Conservation (phyloP, 2,797 vertebrate genomes). For the Hemitrygon akajei region DNA sequence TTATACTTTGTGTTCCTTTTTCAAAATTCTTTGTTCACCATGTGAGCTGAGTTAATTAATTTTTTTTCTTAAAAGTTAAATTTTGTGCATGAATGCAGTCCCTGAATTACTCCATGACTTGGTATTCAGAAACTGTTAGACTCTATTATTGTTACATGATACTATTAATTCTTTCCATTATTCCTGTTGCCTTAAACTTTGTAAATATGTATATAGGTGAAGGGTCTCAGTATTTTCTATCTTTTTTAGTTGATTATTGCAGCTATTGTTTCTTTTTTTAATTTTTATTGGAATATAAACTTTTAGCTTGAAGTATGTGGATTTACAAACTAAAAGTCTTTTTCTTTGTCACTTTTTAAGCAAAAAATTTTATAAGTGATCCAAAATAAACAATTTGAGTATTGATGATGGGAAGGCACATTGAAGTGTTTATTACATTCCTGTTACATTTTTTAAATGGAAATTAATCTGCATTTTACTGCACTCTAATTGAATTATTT, state of each 20-base stretch:
- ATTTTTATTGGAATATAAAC: slow-evolving; percentile 26
- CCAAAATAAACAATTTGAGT: neutral
- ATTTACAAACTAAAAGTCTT: neutral
- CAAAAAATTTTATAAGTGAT: neutral
- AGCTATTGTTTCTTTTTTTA: neutral
- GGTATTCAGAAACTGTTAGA: slow-evolving; percentile 33
- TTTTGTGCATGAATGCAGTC: slow-evolving; percentile 4
- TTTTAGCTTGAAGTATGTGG: slow-evolving; percentile 13
- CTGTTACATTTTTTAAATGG: neutral
- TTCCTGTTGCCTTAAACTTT: slow-evolving; percentile 47
- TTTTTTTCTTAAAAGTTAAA: slow-evolving; percentile 2
- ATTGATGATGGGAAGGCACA: neutral
- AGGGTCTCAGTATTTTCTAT: slow-evolving; percentile 37
- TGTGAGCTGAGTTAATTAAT: slow-evolving; percentile 51
- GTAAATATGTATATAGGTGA: slow-evolving; percentile 34
- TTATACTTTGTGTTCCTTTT: neutral
- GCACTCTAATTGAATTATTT: neutral
- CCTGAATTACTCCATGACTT: neutral
- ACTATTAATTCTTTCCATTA: slow-evolving; percentile 15
- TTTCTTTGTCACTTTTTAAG: neutral
- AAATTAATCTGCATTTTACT: neutral
- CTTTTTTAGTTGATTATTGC: slow-evolving; percentile 30
- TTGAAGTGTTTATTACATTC: slow-evolving; percentile 27
- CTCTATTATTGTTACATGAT: slow-evolving; percentile 6
- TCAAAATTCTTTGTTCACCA: slow-evolving; percentile 52